Conservation (phyloP, 2,888 invertebrate genomes). For the Phoenoteleia sp. region DNA sequence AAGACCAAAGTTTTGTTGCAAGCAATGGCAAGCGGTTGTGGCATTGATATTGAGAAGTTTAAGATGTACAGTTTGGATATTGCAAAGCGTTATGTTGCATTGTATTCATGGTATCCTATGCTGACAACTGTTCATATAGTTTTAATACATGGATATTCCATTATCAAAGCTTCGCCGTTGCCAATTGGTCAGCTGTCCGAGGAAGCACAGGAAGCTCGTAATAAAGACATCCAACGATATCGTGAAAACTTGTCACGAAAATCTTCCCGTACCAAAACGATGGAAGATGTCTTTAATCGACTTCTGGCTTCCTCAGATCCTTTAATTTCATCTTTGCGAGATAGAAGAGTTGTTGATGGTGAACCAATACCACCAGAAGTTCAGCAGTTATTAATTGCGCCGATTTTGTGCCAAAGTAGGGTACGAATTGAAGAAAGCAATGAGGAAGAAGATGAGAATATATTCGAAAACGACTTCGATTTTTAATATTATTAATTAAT, state of each 20-base stretch:
- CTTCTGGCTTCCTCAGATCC: not conserved
- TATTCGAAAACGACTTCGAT: no score
- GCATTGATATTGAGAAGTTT: not conserved
- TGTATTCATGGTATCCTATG: not conserved
- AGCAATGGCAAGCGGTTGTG: not conserved
- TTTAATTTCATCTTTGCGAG: no score
- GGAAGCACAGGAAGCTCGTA: not conserved
- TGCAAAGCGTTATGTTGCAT: not conserved
- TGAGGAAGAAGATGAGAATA: no score
- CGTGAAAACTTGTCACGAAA: not conserved
- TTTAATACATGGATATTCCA: not conserved
- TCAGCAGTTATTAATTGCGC: no score
- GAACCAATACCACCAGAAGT: no score
- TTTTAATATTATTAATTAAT: no score
- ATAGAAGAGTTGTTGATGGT: no score
- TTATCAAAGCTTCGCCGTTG: not conserved
- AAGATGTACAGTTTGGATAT: not conserved
- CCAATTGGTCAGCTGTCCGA: not conserved
- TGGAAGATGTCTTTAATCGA: not conserved
- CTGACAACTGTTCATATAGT: not conserved
- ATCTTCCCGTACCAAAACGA: not conserved
- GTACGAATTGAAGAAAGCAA: no score
- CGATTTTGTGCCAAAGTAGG: no score
- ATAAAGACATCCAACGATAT: not conserved
- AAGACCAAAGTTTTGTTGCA: not conserved